Evolutionary conservation across 1,140 invertebrate genomes (phyloP).

Genomic region (Drosophila parvula): DNA sequence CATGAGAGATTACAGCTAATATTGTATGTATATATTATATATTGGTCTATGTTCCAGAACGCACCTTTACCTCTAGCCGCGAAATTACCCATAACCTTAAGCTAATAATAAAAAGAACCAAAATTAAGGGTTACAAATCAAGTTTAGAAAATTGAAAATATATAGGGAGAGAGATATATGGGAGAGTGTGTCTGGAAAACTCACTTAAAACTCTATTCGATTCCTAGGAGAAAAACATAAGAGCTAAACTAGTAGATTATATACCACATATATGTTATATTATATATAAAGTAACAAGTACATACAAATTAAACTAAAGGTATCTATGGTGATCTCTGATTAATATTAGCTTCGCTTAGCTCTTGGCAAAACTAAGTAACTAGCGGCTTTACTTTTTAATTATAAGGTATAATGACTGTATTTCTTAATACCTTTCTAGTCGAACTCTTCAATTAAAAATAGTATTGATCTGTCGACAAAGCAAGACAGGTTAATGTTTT

Average conservation of each 20-base stretch:
- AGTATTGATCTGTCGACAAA: slow-evolving; percentile 35
- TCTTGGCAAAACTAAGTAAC: neutral
- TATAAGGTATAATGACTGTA: neutral
- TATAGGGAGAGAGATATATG: neutral
- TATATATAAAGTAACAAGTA: neutral
- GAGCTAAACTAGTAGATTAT: neutral
- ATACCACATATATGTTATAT: neutral
- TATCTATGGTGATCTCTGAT: neutral
- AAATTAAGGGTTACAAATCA: slow-evolving; percentile 53
- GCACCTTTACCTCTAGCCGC: slow-evolving; percentile 80
- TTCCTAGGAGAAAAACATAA: neutral
- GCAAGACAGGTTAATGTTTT: neutral
- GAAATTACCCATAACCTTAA: slow-evolving; percentile 80
- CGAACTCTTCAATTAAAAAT: slow-evolving; percentile 55
- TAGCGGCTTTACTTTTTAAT: neutral
- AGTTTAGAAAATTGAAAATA: slow-evolving; percentile 43
- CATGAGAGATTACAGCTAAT: slow-evolving; percentile 35
- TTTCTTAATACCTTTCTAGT: slow-evolving; percentile 46
- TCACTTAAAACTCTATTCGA: neutral
- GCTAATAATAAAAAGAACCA: slow-evolving; percentile 69
- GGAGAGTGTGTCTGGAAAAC: neutral
- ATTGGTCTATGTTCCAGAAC: slow-evolving; percentile 51
- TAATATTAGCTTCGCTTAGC: neutral
- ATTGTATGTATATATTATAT: slow-evolving; percentile 11
- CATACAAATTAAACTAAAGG: neutral